Conservation (phyloP, 2,113 vertebrate species). For the Electrona antarctica region DNA sequence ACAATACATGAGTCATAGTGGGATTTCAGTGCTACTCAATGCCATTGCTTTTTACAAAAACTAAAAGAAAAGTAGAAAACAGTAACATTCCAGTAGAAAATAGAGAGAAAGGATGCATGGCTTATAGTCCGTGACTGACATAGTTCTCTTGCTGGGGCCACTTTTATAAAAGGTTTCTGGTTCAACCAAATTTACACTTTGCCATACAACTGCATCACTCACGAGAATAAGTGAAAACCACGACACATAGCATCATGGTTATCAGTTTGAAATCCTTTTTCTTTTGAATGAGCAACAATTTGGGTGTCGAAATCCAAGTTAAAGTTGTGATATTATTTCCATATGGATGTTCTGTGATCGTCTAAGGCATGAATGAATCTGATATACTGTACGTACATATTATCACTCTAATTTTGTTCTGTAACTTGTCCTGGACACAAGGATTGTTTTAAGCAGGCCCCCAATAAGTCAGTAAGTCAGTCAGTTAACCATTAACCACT, state of each 20-base stretch:
- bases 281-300: no score
- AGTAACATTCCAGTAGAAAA: constrained; percentile 55
- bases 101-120: constrained; percentile 7
- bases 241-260: no score
- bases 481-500: not conserved
- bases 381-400: not conserved
- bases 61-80: constrained; percentile 39
- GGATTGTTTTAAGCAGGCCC: constrained; percentile 43
- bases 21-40: constrained; percentile 39
- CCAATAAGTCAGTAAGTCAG: constrained; percentile 2
- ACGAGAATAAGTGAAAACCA: no score
- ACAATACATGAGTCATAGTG: constrained; percentile 60
- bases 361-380: constrained; percentile 5
- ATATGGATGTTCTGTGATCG: not conserved
- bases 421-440: not conserved
- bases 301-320: not conserved
- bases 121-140: not conserved
- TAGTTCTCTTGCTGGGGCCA: not conserved
- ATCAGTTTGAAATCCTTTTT: no score
- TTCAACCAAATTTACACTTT: not conserved
- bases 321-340: not conserved
- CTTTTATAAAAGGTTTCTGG: constrained; percentile 33
- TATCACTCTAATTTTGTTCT: constrained; percentile 35
- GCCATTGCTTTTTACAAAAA: constrained; percentile 3
- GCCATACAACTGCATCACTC: no score